Percentiles rank a stretch among this genome's conserved stretches.
Evolutionary conservation across 2,113 vertebrate species (phyloP).

Genomic region (Aldabrachelys gigantea): DNA sequence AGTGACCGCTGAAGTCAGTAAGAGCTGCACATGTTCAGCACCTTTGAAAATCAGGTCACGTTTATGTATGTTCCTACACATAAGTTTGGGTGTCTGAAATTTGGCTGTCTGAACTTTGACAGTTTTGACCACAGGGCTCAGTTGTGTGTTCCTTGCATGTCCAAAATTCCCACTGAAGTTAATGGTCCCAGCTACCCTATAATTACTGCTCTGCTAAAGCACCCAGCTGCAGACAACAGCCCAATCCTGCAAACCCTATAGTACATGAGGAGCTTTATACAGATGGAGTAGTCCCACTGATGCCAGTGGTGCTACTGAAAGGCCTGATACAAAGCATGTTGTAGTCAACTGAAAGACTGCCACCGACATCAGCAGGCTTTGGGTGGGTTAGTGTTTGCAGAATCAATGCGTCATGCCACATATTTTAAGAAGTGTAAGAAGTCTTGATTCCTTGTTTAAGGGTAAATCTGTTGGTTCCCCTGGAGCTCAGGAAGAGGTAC

Average conservation of each 20-base stretch:
- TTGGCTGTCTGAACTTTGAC: neutral
- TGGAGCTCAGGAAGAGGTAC: neutral
- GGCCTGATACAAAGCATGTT: neutral
- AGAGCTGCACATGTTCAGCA: neutral
- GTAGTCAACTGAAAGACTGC: neutral
- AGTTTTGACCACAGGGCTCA: neutral
- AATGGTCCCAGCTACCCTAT: neutral
- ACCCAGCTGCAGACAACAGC: neutral
- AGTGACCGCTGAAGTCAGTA: neutral
- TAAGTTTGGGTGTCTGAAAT: neutral
- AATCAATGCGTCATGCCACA: neutral
- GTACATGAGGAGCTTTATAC: neutral
- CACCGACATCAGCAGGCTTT: neutral
- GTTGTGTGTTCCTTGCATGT: neutral
- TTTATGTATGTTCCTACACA: neutral
- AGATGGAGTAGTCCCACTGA: neutral
- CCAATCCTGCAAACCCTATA: neutral
- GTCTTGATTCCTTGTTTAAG: neutral
- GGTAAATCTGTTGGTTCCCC: neutral
- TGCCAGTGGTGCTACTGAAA: neutral
- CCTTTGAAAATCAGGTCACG: neutral
- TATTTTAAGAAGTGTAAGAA: neutral
- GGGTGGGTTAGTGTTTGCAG: neutral
- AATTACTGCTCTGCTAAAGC: neutral
- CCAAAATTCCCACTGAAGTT: too few relatives aligned